phyloP scores from a whole-genome alignment of 2,888 invertebrate species.

The Octodonta nipae region DNA sequence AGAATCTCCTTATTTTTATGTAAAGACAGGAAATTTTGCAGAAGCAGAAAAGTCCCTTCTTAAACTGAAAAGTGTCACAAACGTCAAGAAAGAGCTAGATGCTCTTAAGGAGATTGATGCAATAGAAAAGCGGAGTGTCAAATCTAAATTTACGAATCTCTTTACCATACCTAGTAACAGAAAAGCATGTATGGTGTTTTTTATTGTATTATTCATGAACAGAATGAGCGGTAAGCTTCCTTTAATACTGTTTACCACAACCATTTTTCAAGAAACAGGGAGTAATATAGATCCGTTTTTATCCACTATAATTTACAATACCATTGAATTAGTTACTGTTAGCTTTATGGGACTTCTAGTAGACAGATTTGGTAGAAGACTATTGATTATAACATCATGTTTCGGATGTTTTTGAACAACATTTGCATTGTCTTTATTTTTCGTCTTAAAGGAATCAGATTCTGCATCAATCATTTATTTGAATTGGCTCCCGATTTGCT shows the following conservation, averaged over 20 bases:
- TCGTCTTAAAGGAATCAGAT: slow-evolving; percentile 34
- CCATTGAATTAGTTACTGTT: slow-evolving; percentile 44
- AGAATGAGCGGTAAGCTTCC: slow-evolving; percentile 54
- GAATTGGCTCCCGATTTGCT: slow-evolving; percentile 38
- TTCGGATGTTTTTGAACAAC: slow-evolving; percentile 34
- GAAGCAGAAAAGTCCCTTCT: slow-evolving; percentile 42
- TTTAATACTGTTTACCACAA: slow-evolving; percentile 47
- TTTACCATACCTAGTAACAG: slow-evolving; percentile 43
- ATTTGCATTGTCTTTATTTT: slow-evolving; percentile 33
- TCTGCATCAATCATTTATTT: slow-evolving; percentile 25
- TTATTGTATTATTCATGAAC: slow-evolving; percentile 46
- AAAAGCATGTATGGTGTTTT: slow-evolving; percentile 46
- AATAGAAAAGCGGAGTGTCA: slow-evolving; percentile 35
- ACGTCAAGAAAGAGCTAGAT: slow-evolving; percentile 39
- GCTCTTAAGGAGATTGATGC: slow-evolving; percentile 25
- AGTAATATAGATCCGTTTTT: slow-evolving; percentile 39
- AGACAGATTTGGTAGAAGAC: slow-evolving; percentile 51
- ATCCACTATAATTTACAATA: slow-evolving; percentile 45
- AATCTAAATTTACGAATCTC: slow-evolving; percentile 38
- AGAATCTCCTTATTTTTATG: slow-evolving; percentile 46
- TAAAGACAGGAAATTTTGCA: slow-evolving; percentile 32
- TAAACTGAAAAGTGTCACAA: slow-evolving; percentile 42
- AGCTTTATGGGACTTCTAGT: slow-evolving; percentile 38
- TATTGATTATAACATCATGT: slow-evolving; percentile 45
- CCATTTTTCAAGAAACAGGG: slow-evolving; percentile 43